Percentiles rank a stretch among this genome's conserved stretches.
Evolutionary conservation across 2,113 vertebrate genomes (phyloP).

Genomic region (Vimba vimba): DNA sequence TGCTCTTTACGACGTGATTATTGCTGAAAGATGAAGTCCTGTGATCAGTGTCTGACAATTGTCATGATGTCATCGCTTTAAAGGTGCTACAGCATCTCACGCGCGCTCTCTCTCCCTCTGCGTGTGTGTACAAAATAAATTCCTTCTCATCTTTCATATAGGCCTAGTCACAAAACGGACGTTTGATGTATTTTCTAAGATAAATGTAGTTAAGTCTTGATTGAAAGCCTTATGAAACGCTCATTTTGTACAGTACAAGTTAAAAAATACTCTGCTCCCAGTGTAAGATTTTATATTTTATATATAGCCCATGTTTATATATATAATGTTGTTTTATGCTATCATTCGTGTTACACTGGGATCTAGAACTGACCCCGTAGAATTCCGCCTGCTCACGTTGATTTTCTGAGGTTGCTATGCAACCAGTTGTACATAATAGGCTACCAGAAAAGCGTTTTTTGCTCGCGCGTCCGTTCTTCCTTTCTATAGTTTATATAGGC

Average conservation of each 20-base stretch:
- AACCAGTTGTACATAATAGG: slow-evolving; percentile 21
- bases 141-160: slow-evolving; percentile 19
- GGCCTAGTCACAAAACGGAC: not conserved
- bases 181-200: not conserved
- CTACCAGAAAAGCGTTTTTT: not conserved
- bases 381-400: not conserved
- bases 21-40: slow-evolving; percentile 6
- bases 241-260: too few relatives aligned
- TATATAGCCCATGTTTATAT: not conserved
- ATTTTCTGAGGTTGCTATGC: slow-evolving; percentile 29
- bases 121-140: not conserved
- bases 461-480: not conserved
- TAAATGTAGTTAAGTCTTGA: not conserved
- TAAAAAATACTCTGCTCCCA: not conserved
- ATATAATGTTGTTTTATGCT: not conserved
- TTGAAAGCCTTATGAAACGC: not conserved
- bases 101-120: slow-evolving; percentile 32
- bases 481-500: too few relatives aligned
- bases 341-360: not conserved
- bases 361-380: not conserved
- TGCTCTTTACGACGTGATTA: not conserved
- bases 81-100: slow-evolving; percentile 61
- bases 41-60: slow-evolving; percentile 31
- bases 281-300: slow-evolving; percentile 1
- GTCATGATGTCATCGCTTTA: slow-evolving; percentile 78